Percentiles rank a stretch among this genome's conserved stretches.
These are phyloP conservation scores for Rhyacichthys aspro DNA, from an alignment of 2,797 vertebrate genomes.

Conservation along the genomic window DNA sequence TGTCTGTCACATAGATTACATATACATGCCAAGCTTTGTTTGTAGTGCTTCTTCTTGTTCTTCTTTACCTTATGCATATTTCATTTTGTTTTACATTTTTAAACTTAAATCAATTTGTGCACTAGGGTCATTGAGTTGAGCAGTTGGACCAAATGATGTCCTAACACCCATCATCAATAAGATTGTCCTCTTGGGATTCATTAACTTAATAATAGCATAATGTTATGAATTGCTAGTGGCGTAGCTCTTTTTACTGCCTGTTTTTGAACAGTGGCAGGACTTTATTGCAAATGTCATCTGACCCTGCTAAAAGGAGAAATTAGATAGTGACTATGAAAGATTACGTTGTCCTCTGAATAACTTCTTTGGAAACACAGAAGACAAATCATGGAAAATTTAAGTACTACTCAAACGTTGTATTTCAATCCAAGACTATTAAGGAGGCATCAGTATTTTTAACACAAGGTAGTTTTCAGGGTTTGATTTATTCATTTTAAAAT, in stretches of 20 bases:
- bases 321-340: conserved; percentile 10
- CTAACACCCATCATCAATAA: not conserved
- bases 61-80: not conserved
- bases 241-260: not conserved
- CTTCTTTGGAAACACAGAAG: not conserved
- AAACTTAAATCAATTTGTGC: no score
- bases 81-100: no score
- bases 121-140: conserved; percentile 1
- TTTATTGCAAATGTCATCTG: conserved; percentile 11
- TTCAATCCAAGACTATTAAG: no score
- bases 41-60: conserved; percentile 28
- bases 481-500: no score
- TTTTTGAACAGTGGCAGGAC: not conserved
- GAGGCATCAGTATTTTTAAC: no score
- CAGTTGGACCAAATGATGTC: not conserved
- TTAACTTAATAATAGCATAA: conserved; percentile 2
- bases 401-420: not conserved
- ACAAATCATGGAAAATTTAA: not conserved
- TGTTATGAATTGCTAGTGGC: not conserved
- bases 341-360: conserved; percentile 2
- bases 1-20: conserved; percentile 11
- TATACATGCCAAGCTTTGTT: conserved; percentile 36
- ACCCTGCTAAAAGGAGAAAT: not conserved
- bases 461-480: no score
- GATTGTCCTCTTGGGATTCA: not conserved